Base-by-base conservation (phyloP, 2,888 invertebrate genomes). In the Leptinotarsa rubiginosa region DNA sequence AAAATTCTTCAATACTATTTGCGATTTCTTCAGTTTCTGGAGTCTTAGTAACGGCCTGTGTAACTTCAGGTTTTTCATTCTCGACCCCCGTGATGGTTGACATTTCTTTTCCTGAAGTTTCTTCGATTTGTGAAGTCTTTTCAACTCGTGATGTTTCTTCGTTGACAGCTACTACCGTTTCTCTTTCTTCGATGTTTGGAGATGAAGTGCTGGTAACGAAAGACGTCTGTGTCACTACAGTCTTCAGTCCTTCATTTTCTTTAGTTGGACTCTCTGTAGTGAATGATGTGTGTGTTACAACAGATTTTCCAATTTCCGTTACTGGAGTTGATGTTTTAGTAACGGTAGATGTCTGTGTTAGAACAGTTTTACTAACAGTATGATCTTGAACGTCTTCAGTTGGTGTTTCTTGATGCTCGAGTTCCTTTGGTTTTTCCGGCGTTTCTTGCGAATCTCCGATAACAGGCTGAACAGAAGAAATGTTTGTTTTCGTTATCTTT, bases 311-410 rank as follows among this genome's bases (percentile, higher is more conserved):
- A 16, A 16, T 50, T 50, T n/a, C 50, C 12, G n/a, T 5, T 50
- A 16, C 7, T 47, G 25, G 62, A 69, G 59, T 18, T 65, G 56
- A 22, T 22, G 41, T n/a, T 25, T 31, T 22, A 13, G 52, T 41
- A 20, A 66, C 22, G 2, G 20, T 50, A 73, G 70, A 49, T 75
- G 59, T 64, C 62, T 73, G 62, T 20, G 69, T 66, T 1, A 68
- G n/a, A 49, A 68, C 84, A 73, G 70, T 72, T 69, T 73, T 71
- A 70, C 73, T 77, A 75, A 72, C 77, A 79, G 73, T 74, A 69
- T 71, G 70, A 69, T 78, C 73, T 62, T 82, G 81, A 77, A 83
- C 73, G 59, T 75, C 77, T 69, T 80, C 76, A 16, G 59, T 67
- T 2, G 41, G 41, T 74, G 84, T 47, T 49, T 16, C 20, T 20